Conservation (phyloP, 2,113 vertebrate genomes). For the Antechinus stuartii region DNA sequence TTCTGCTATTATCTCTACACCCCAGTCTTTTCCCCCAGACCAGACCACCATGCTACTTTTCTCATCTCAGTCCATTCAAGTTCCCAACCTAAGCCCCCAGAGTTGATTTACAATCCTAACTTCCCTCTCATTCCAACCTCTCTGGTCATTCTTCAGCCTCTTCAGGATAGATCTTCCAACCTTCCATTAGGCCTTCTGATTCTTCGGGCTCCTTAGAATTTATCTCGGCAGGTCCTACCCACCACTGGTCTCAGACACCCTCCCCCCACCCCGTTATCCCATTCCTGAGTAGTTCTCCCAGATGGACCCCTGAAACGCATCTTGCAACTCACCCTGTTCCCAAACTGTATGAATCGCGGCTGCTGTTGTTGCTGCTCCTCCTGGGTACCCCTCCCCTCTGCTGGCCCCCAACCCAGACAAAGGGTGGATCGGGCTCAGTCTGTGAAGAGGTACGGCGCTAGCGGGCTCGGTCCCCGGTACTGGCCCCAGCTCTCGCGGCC, state of each 20-base stretch:
- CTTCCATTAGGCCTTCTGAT: not conserved
- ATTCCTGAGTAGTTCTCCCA: not conserved
- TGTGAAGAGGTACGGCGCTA: not conserved
- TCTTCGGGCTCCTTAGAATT: conserved; percentile 46
- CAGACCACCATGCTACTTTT: not conserved
- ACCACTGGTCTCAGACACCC: not conserved
- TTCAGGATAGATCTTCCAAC: not conserved
- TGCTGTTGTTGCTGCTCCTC: conserved; percentile 72
- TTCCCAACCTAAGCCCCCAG: conserved; percentile 48
- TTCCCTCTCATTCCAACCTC: not conserved
- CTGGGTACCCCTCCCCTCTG: conserved; percentile 60
- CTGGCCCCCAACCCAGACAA: conserved; percentile 78
- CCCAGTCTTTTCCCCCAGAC: not conserved
- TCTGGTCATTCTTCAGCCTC: conserved; percentile 46
- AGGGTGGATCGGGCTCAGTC: conserved; percentile 73
- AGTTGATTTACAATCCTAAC: conserved; percentile 33
- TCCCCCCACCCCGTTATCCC: not conserved
- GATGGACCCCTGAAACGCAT: not conserved
- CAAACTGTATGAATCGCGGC: conserved; percentile 69
- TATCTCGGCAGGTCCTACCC: conserved; percentile 24
- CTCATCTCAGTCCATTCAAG: not conserved
- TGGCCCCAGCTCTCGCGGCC: conserved; percentile 59
- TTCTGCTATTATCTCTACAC: not conserved
- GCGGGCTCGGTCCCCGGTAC: not conserved
- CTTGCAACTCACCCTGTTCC: conserved; percentile 76